Percentiles rank a stretch among this genome's conserved stretches.
These are phyloP conservation scores for Coccyzus lansbergi DNA, from an alignment of 2,797 vertebrate genomes.

Conservation along the genomic window DNA sequence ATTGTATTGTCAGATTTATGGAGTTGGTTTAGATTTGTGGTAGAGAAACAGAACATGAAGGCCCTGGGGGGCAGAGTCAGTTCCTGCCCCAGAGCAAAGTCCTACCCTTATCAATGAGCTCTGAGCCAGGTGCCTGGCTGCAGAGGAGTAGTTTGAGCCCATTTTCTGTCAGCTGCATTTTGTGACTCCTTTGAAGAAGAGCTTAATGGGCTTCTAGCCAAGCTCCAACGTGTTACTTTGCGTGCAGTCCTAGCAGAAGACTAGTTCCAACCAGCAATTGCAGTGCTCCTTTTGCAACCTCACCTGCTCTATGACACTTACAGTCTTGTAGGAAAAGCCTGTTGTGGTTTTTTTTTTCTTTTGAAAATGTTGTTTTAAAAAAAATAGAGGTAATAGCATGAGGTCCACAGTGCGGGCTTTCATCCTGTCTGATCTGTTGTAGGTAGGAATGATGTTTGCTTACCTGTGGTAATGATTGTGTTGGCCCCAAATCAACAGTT, in stretches of 20 bases:
- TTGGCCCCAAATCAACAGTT: background rate
- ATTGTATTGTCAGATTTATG: conserved; percentile 28
- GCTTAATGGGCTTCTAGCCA: background rate
- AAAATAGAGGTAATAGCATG: background rate
- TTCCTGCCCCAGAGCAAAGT: conserved; percentile 1
- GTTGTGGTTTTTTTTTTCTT: background rate
- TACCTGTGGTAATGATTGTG: background rate
- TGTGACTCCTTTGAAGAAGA: background rate
- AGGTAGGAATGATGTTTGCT: background rate
- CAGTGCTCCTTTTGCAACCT: background rate
- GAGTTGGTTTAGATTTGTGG: conserved; percentile 13
- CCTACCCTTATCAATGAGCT: background rate
- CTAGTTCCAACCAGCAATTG: background rate
- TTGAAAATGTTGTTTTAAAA: background rate
- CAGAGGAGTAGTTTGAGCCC: background rate
- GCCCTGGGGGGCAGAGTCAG: background rate
- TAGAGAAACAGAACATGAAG: background rate
- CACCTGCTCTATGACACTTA: rapidly evolving
- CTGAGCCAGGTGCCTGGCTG: background rate
- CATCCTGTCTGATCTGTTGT: background rate
- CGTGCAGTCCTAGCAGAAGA: rapidly evolving
- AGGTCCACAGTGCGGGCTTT: background rate
- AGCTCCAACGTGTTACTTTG: rapidly evolving
- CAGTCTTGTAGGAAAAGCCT: background rate
- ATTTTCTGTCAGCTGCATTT: background rate